phyloP scores from a whole-genome alignment of 2,888 invertebrate species.

The Mayetiola destructor region DNA sequence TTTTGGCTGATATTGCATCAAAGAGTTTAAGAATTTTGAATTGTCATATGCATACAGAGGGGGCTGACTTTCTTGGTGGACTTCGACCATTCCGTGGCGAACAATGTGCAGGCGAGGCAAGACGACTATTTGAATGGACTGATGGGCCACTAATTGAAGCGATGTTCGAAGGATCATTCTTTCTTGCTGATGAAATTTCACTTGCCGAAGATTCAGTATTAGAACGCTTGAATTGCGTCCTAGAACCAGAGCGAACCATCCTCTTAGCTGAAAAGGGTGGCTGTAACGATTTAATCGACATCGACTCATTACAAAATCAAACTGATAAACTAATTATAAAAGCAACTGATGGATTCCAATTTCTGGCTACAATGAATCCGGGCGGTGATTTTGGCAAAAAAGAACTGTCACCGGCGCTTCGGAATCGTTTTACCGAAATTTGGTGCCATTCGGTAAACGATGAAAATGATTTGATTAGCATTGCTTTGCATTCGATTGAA shows the following conservation, averaged over 20 bases:
- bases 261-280: constrained; percentile 82
- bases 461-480: constrained; percentile 57
- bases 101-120: constrained; percentile 35
- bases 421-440: constrained; percentile 97
- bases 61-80: constrained; percentile 93
- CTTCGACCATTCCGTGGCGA: constrained; percentile 68
- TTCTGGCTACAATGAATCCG: constrained; percentile 98
- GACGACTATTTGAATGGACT: constrained; percentile 85
- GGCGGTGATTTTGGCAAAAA: constrained; percentile 99
- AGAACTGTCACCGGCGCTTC: constrained; percentile 89
- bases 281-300: constrained; percentile 36
- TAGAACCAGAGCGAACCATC: constrained; percentile 84
- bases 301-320: constrained; percentile 6
- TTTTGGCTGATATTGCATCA: constrained; percentile 55
- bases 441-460: constrained; percentile 79
- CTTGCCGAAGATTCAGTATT: constrained; percentile 95
- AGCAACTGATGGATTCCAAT: constrained; percentile 64
- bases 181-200: constrained; percentile 97
- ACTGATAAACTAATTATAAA: constrained; percentile 44
- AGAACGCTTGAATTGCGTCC: constrained; percentile 88
- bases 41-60: constrained; percentile 98
- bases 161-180: constrained; percentile 75
- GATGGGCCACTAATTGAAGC: constrained; percentile 89
- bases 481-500: constrained; percentile 65
- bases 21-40: constrained; percentile 69